Evolutionary conservation across 2,797 vertebrate species (phyloP).

Genomic region (Pelodytes ibericus): DNA sequence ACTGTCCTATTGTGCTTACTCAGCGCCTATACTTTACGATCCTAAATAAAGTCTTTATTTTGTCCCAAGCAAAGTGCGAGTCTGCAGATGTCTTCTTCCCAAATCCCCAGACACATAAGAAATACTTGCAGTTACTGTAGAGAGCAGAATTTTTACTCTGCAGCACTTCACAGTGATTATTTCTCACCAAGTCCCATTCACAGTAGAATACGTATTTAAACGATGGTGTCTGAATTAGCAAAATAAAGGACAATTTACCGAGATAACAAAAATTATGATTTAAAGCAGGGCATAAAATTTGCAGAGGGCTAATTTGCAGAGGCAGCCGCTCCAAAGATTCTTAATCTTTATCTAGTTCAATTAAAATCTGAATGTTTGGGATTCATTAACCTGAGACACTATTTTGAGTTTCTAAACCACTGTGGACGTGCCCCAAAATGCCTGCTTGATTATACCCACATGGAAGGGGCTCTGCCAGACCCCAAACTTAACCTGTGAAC

Average conservation of each 20-base stretch:
- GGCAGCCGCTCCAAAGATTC: conserved; percentile 78
- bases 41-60: not conserved
- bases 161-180: not conserved
- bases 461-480: no score
- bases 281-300: conserved; percentile 74
- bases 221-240: conserved; percentile 70
- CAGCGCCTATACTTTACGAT: not conserved
- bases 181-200: not conserved
- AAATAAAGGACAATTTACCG: conserved; percentile 82
- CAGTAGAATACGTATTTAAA: not conserved
- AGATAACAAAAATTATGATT: conserved; percentile 77
- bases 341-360: conserved; percentile 85
- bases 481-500: no score
- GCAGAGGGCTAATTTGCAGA: conserved; percentile 73
- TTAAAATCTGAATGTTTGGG: conserved; percentile 82
- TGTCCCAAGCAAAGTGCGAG: not conserved
- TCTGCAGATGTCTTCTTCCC: not conserved
- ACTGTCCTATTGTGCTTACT: not conserved
- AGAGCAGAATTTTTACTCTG: not conserved
- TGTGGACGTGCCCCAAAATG: no score
- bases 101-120: not conserved
- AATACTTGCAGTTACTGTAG: not conserved
- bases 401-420: no score
- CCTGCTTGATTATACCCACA: no score
- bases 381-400: conserved; percentile 36